Evolutionary conservation across 2,888 invertebrate species (phyloP).

Genomic region (Deilephila porcellus): DNA sequence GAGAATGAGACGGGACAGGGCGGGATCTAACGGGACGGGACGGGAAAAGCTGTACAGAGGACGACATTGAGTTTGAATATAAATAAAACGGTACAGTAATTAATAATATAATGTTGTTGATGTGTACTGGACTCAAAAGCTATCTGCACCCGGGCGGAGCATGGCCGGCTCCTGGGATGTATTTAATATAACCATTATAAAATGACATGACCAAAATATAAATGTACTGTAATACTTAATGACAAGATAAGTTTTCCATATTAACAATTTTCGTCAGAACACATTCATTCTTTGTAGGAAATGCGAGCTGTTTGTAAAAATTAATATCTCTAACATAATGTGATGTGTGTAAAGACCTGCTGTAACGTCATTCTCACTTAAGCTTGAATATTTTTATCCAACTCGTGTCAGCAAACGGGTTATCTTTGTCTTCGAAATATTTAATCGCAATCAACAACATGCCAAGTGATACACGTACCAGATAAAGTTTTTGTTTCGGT

Average conservation of each 20-base stretch:
- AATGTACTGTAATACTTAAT: too few species aligned
- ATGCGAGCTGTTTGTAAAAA: neutral
- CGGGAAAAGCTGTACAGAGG: too few species aligned
- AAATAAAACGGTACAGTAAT: too few species aligned
- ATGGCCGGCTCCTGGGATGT: too few species aligned
- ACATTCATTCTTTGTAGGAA: neutral
- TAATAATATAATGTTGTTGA: too few species aligned
- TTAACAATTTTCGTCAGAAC: neutral
- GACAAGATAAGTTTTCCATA: neutral
- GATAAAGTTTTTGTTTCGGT: slow-evolving; percentile 5
- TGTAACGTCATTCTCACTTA: neutral
- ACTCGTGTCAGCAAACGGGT: slow-evolving; percentile 23
- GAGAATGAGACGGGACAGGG: too few species aligned
- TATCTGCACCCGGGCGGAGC: too few species aligned
- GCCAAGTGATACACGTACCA: slow-evolving; percentile 23
- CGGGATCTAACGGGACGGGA: too few species aligned
- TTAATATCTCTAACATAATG: neutral
- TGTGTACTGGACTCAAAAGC: too few species aligned
- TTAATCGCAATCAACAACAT: slow-evolving; percentile 26
- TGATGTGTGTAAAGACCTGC: slow-evolving; percentile 1
- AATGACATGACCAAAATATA: too few species aligned
- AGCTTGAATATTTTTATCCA: slow-evolving; percentile 24
- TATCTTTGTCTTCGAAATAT: slow-evolving; percentile 30
- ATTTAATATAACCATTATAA: too few species aligned
- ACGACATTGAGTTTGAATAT: too few species aligned